Percentiles rank a stretch among this genome's conserved stretches.
Conservation (phyloP, 2,888 invertebrate species). For the Nemoura dubitans region DNA sequence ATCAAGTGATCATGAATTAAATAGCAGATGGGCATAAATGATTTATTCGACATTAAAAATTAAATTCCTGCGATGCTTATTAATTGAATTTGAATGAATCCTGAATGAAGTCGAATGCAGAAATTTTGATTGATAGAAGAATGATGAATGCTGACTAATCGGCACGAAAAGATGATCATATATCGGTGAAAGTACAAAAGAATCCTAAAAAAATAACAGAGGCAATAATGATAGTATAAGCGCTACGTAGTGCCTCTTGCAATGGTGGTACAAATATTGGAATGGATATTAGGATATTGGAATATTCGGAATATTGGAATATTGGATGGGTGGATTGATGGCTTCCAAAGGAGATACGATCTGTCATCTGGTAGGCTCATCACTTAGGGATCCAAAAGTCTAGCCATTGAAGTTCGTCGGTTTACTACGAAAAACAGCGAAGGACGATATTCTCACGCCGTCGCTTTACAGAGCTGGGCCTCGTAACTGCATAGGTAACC, state of each 20-base stretch:
- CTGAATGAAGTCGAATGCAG: neutral
- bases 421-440: neutral
- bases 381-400: neutral
- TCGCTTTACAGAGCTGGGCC: neutral
- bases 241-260: too few species aligned
- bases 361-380: neutral
- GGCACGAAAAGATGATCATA: neutral
- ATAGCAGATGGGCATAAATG: neutral
- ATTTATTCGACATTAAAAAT: neutral
- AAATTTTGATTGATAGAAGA: neutral
- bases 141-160: neutral
- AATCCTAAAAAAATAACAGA: neutral
- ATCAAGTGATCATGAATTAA: neutral
- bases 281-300: too few species aligned
- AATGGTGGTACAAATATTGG: too few species aligned
- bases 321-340: neutral
- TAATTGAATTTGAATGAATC: neutral
- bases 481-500: conserved; percentile 30
- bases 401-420: conserved; percentile 9
- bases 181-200: neutral
- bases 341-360: neutral
- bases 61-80: neutral
- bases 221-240: too few species aligned
- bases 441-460: neutral
- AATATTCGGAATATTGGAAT: too few species aligned